These are phyloP conservation scores for Mustela erminea DNA, from an alignment of 2,797 vertebrate genomes.

Conservation along the genomic window DNA sequence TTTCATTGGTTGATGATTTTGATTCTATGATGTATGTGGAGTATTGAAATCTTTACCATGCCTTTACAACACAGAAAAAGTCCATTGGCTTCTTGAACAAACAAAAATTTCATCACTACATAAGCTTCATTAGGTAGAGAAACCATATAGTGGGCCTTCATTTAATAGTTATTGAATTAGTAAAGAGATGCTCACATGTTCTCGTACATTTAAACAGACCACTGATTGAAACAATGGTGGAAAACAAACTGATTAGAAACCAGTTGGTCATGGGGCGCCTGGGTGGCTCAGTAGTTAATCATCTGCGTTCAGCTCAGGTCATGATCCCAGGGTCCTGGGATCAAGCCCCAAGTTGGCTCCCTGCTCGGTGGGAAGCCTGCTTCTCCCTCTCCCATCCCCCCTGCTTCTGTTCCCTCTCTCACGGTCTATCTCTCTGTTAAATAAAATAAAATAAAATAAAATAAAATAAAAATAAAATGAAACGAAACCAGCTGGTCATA, in stretches of 20 bases:
- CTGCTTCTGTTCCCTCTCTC: too few species aligned
- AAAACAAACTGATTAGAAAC: constrained; percentile 15
- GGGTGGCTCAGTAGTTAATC: too few species aligned
- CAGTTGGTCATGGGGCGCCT: background rate
- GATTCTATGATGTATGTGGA: background rate
- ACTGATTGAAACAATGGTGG: background rate
- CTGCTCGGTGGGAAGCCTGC: too few species aligned
- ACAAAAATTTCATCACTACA: background rate
- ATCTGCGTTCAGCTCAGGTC: too few species aligned
- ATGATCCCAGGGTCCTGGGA: too few species aligned
- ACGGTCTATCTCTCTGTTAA: too few species aligned
- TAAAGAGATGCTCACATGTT: background rate
- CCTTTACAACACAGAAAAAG: background rate
- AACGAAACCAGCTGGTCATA: background rate
- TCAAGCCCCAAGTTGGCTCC: too few species aligned
- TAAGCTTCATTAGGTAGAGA: background rate
- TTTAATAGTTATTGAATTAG: background rate
- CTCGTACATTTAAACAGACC: background rate
- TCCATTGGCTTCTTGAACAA: background rate
- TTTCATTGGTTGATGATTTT: constrained; percentile 50
- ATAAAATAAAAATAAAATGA: too few species aligned
- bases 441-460: too few species aligned
- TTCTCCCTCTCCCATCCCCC: too few species aligned
- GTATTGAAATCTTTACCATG: background rate
- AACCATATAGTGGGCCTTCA: background rate